Evolutionary conservation across 2,888 invertebrate species (phyloP), one percentile per base, ranked within the genome.

Genomic region (Leptura quadrifasciata): DNA sequence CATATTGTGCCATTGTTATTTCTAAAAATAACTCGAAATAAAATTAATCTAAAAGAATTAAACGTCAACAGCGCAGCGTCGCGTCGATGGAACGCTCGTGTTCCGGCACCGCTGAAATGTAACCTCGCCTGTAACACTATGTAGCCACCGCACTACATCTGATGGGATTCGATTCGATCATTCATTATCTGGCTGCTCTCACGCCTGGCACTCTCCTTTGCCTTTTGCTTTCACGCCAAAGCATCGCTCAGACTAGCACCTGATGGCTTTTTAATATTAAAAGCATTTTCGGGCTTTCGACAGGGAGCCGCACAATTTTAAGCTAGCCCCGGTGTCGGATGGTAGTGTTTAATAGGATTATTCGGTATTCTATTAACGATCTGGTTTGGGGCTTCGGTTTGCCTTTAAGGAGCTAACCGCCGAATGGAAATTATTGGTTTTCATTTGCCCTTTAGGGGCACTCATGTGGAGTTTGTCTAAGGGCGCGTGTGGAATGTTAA

Each of bases 201-300:
- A 17, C 52, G 54, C 54, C 54, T 17, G 47, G 61, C 27, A 35
- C 31, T 17, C 35, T 67, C 31, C 47, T n/a, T 21, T 24, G 67
- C 27, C 57, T 18, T 68, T 20, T 35, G 54, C 54, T 27, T 54
- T 31, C 31, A 27, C 20, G 39, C 35, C 39, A 57, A 39, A 63
- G 68, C 57, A 27, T 68, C 21, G 63, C 63, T 64, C 57, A 18
- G 47, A 57, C 18, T 18, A 18, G 31, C 57, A 68, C 68, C 68
- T 68, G 55, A 55, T 68, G 68, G 68, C 35, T 63, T 68, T 68
- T 67, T 67, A 67, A 67, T 67, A 67, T 67, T 67, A 54, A 67
- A 67, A 54, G 54, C 27, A 52, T 52, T 39, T 64, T 39, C 39
- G 2, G 39, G 39, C 20, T 20, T 12, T 18, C 39, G 39, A 18